These are phyloP conservation scores for Drosophila subsilvestris DNA, from an alignment of 2,888 invertebrate species.

Conservation along the genomic window DNA sequence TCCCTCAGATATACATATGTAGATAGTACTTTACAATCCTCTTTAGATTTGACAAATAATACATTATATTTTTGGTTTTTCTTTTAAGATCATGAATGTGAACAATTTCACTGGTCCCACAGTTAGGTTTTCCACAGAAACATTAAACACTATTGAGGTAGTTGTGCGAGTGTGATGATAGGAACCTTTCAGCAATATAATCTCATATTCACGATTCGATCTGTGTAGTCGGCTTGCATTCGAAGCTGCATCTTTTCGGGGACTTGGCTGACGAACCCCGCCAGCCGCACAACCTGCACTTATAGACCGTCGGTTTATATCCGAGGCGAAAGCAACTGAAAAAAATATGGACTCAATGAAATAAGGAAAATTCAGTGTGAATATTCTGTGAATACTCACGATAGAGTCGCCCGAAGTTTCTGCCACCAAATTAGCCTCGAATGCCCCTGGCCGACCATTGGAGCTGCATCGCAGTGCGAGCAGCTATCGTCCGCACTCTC, in stretches of 20 bases:
- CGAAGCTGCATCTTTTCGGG: not conserved
- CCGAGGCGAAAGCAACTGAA: not conserved
- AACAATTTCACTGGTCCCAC: not conserved
- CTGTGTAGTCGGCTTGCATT: not conserved
- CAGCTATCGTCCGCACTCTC: not conserved
- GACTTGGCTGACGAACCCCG: not conserved
- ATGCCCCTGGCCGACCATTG: not conserved
- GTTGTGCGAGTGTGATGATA: too few relatives aligned
- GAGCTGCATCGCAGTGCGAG: not conserved
- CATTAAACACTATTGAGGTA: too few relatives aligned
- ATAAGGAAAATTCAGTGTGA: not conserved
- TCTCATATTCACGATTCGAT: not conserved
- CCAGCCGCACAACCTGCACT: not conserved
- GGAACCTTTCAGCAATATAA: not conserved
- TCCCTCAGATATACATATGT: not conserved
- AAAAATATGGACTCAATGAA: not conserved
- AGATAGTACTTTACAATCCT: too few relatives aligned
- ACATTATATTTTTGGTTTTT: not conserved
- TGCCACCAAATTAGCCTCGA: not conserved
- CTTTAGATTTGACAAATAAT: too few relatives aligned
- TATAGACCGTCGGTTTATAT: not conserved
- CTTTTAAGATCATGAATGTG: not conserved
- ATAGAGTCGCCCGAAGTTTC: not conserved
- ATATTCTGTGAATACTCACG: not conserved
- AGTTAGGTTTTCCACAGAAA: too few relatives aligned